phyloP scores from a whole-genome alignment of 2,888 invertebrate species.

The Chrysolina americana region DNA sequence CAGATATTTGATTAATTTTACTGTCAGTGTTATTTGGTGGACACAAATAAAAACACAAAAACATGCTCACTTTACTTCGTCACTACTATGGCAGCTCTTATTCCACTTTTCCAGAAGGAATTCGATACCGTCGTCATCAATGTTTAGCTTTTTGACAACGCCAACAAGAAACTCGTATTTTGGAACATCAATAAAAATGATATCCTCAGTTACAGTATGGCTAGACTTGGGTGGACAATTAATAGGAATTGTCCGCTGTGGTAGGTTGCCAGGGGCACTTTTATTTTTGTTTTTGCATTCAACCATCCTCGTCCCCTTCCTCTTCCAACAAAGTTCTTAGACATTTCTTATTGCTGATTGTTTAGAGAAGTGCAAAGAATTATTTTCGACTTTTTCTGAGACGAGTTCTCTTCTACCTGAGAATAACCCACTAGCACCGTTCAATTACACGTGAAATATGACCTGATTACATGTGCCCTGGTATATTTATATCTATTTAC shows the following conservation, averaged over 20 bases:
- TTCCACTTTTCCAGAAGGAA: conserved; percentile 63
- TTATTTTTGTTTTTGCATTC: conserved; percentile 49
- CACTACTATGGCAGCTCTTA: conserved; percentile 58
- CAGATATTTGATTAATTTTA: not conserved
- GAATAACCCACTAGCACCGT: not conserved
- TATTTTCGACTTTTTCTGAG: not conserved
- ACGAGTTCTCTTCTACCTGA: not conserved
- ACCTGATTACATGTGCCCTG: too few relatives aligned
- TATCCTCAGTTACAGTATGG: conserved; percentile 32
- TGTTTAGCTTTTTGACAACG: conserved; percentile 60
- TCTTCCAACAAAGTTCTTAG: conserved; percentile 52
- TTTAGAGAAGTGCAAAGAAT: not conserved
- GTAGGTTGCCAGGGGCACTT: conserved; percentile 34
- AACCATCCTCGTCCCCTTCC: conserved; percentile 56
- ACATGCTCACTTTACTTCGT: conserved; percentile 63
- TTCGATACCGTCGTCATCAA: conserved; percentile 66
- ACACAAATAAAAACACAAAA: not conserved
- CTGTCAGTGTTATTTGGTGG: too few relatives aligned
- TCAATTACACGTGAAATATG: too few relatives aligned
- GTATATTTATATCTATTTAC: too few relatives aligned
- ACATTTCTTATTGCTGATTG: conserved; percentile 40
- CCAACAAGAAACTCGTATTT: conserved; percentile 56
- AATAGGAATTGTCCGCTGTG: conserved; percentile 34
- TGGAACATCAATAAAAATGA: conserved; percentile 44
- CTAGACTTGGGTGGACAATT: conserved; percentile 25